A percentile compares a stretch with the other conserved stretches of the same genome.
Conservation (phyloP, 2,113 vertebrate species). For the Anoplopoma fimbria region DNA sequence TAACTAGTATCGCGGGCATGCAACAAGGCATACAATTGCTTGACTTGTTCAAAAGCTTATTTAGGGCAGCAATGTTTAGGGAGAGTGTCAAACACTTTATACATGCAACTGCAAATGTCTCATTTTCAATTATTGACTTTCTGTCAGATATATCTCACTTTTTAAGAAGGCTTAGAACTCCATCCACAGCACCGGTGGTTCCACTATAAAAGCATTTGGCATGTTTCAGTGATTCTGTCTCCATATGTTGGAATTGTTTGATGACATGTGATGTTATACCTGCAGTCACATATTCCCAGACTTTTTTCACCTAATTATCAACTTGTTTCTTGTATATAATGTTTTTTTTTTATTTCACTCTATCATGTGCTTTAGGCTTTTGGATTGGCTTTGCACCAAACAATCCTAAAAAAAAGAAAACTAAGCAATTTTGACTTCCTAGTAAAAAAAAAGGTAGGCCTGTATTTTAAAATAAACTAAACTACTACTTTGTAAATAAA, state of each 20-base stretch:
- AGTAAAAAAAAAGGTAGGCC: neutral
- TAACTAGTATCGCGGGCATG: too few species aligned
- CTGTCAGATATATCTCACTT: neutral
- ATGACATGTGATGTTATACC: neutral
- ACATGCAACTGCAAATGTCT: neutral
- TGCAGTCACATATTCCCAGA: neutral
- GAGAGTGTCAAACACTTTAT: neutral
- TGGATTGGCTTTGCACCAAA: neutral
- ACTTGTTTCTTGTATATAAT: neutral
- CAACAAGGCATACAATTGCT: neutral
- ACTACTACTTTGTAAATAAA: neutral
- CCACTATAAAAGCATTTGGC: neutral
- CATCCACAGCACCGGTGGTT: neutral
- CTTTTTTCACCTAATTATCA: neutral
- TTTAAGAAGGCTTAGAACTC: neutral
- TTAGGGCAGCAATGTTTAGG: neutral
- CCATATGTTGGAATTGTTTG: neutral
- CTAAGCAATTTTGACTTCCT: neutral
- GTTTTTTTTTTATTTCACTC: neutral
- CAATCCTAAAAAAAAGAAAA: neutral
- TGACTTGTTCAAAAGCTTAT: neutral
- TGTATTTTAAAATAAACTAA: neutral
- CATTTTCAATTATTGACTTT: neutral
- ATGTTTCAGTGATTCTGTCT: neutral
- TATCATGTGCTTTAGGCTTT: neutral